A percentile compares a stretch with the other conserved stretches of the same genome.
These are phyloP conservation scores for Eulimnadia texana DNA, from an alignment of 1,140 invertebrate species.

Conservation along the genomic window DNA sequence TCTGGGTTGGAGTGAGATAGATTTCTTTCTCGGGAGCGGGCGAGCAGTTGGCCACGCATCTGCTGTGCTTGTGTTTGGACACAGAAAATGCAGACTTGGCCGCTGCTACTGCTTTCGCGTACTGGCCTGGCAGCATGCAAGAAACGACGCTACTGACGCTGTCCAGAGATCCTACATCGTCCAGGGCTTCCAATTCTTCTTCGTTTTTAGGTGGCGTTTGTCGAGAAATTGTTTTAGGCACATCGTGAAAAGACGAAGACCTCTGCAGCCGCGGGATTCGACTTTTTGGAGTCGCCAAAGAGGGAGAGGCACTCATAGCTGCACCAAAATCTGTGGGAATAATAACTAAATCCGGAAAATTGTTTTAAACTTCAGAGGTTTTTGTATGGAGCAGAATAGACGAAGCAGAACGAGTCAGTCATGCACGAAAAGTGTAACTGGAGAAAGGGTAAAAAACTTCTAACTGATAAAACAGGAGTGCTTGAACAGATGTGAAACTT, in stretches of 20 bases:
- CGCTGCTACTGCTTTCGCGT: slow-evolving; percentile 6
- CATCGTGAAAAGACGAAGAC: slow-evolving; percentile 8
- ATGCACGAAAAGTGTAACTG: background rate
- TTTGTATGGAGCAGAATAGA: background rate
- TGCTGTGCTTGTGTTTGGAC: background rate
- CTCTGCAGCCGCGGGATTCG: slow-evolving; percentile 14
- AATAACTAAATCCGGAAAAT: background rate
- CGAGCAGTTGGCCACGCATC: slow-evolving; percentile 54
- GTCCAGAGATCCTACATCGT: slow-evolving; percentile 10
- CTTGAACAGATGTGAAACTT: background rate
- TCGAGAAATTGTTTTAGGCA: background rate
- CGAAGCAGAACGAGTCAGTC: background rate
- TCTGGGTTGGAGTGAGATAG: slow-evolving; percentile 71
- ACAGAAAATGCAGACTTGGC: background rate
- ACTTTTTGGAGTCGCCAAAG: background rate
- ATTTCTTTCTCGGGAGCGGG: slow-evolving; percentile 57
- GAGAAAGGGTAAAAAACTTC: background rate
- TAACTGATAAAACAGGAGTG: background rate
- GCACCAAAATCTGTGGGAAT: background rate
- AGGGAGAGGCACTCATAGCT: background rate
- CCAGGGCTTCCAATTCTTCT: slow-evolving; percentile 8
- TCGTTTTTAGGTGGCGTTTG: background rate
- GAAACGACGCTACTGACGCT: slow-evolving; percentile 9
- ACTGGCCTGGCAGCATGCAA: slow-evolving; percentile 3
- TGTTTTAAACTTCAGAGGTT: background rate